A percentile compares a stretch with the other conserved stretches of the same genome.
phyloP scores from a whole-genome alignment of 2,888 invertebrate species.

The Cataglyphis rosenhaueri region DNA sequence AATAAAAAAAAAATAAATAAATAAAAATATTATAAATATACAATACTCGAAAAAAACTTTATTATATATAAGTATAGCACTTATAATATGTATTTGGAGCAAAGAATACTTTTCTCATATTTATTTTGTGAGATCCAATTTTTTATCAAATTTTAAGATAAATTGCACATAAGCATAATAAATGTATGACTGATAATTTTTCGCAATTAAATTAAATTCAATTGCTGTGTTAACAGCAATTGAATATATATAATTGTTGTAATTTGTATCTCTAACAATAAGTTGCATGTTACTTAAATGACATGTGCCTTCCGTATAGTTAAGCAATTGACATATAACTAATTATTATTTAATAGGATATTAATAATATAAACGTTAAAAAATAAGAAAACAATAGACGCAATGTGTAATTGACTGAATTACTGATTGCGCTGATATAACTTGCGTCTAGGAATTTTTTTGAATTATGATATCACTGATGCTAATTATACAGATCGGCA shows the following conservation, averaged over 20 bases:
- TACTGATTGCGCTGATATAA: constrained; percentile 23
- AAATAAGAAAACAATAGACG: neutral
- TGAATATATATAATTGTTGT: neutral
- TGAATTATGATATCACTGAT: constrained; percentile 38
- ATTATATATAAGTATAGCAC: neutral
- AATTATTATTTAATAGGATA: constrained; percentile 1
- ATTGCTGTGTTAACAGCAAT: neutral
- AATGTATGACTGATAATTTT: neutral
- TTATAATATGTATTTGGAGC: neutral
- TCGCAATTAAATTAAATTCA: too few relatives aligned
- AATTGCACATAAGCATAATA: neutral
- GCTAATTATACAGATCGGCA: constrained; percentile 50
- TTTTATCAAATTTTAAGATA: constrained; percentile 8
- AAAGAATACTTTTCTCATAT: neutral
- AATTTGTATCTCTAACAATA: constrained; percentile 18
- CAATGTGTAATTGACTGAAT: constrained; percentile 16
- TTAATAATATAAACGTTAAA: neutral
- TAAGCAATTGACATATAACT: constrained; percentile 14
- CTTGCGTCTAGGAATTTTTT: constrained; percentile 30
- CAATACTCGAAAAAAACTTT: neutral
- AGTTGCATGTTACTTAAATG: constrained; percentile 6
- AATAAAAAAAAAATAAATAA: neutral
- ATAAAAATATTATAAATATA: neutral
- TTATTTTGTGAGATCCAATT: neutral
- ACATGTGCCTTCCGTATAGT: neutral